Evolutionary conservation across 2,797 vertebrate species (phyloP).

Genomic region (Leucoraja ocellata): DNA sequence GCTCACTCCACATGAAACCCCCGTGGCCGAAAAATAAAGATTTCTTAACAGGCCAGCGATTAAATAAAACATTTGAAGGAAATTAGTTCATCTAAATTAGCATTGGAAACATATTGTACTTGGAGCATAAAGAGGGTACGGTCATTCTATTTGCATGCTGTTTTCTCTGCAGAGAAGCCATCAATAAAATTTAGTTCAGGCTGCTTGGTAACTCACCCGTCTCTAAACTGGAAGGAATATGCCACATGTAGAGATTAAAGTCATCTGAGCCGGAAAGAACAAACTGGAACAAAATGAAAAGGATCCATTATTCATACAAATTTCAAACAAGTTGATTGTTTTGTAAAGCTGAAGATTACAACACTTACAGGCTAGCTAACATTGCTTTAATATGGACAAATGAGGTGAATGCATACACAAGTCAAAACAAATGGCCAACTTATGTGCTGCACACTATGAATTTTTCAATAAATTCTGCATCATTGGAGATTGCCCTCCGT

Average conservation of each 20-base stretch:
- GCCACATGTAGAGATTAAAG: constrained; percentile 99
- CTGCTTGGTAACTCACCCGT: constrained; percentile 65
- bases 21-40: neutral
- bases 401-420: neutral
- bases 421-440: neutral
- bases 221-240: constrained; percentile 89
- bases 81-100: neutral
- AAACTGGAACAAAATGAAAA: constrained; percentile 63
- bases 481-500: neutral
- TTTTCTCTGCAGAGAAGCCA: neutral
- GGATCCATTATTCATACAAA: neutral
- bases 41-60: neutral
- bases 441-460: neutral
- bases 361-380: neutral
- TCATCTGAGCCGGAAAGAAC: constrained; percentile 97
- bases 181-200: neutral
- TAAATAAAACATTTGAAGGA: neutral
- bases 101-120: neutral
- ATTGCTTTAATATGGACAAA: neutral
- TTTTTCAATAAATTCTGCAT: neutral
- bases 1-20: neutral
- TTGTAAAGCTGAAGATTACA: neutral
- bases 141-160: neutral
- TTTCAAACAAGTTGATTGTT: neutral
- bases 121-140: neutral